Evolutionary conservation across 2,797 vertebrate species (phyloP).

Genomic region (Prunella strophiata): DNA sequence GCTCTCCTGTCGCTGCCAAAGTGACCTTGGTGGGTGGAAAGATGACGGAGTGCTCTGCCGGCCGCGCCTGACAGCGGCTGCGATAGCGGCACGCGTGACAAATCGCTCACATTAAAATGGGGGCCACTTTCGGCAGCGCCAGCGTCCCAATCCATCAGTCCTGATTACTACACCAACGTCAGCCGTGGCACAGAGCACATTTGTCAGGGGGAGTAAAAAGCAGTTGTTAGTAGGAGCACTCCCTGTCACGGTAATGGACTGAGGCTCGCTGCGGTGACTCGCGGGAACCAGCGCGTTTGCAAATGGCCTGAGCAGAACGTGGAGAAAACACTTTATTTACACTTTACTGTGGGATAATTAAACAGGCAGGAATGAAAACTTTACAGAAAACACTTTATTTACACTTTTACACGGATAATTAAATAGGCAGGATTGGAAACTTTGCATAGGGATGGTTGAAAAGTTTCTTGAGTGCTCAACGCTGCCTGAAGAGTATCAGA

Average conservation of each 20-base stretch:
- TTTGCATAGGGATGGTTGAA: not conserved
- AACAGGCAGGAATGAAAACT: not conserved
- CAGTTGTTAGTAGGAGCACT: conserved; percentile 82
- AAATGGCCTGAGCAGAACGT: conserved; percentile 41
- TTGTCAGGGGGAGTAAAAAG: conserved; percentile 85
- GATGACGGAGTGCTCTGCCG: conserved; percentile 81
- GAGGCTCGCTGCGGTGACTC: conserved; percentile 58
- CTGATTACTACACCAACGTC: conserved; percentile 87
- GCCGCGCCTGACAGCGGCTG: conserved; percentile 78
- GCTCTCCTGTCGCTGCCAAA: conserved; percentile 77
- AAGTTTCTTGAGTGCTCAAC: not conserved
- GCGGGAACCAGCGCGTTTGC: conserved; percentile 54
- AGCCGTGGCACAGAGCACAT: conserved; percentile 78
- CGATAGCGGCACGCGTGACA: conserved; percentile 81
- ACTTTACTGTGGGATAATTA: not conserved
- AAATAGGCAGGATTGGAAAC: not conserved
- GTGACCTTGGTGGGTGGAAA: conserved; percentile 85
- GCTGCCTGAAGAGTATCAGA: not conserved
- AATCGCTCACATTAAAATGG: conserved; percentile 82
- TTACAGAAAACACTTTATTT: conserved; percentile 6
- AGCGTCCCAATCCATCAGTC: conserved; percentile 87
- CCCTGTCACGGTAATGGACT: conserved; percentile 82
- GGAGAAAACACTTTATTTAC: conserved; percentile 28
- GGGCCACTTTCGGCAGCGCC: conserved; percentile 82
- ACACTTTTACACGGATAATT: not conserved